These are phyloP conservation scores for Lasioglossum villosulum DNA, from an alignment of 2,888 invertebrate genomes.

Conservation along the genomic window DNA sequence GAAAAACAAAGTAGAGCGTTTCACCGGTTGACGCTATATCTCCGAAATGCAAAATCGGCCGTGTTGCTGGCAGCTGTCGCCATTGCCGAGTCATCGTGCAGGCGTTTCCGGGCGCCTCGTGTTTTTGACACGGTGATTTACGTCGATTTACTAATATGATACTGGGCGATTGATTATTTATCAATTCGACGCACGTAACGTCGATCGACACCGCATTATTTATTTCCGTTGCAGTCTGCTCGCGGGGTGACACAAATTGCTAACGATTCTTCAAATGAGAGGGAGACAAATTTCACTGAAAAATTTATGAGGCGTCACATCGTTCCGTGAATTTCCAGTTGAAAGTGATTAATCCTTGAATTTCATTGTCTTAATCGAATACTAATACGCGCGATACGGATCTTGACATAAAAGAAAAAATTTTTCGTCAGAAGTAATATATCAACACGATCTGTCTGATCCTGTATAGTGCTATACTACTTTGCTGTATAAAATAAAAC, in stretches of 20 bases:
- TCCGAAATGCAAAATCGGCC: slow-evolving; percentile 67
- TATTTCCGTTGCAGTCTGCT: slow-evolving; percentile 29
- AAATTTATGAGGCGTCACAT: not conserved
- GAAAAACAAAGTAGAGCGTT: slow-evolving; percentile 55
- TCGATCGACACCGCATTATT: slow-evolving; percentile 58
- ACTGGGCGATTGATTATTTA: slow-evolving; percentile 69
- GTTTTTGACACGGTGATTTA: slow-evolving; percentile 71
- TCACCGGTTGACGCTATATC: slow-evolving; percentile 40
- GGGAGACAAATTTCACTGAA: not conserved
- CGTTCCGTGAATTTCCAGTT: not conserved
- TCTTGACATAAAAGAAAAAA: not conserved
- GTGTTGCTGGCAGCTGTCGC: slow-evolving; percentile 73
- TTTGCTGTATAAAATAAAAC: not conserved
- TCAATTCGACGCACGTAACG: slow-evolving; percentile 58
- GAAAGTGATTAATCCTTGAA: not conserved
- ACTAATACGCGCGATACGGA: not conserved
- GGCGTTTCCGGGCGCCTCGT: slow-evolving; percentile 57
- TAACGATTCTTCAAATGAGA: not conserved
- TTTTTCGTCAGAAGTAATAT: not conserved
- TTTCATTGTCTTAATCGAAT: not conserved
- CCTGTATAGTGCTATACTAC: not conserved
- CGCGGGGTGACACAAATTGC: slow-evolving; percentile 31
- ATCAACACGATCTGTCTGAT: not conserved
- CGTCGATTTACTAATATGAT: slow-evolving; percentile 57
- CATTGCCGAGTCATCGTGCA: slow-evolving; percentile 59